phyloP scores from a whole-genome alignment of 2,888 invertebrate genomes.

The Ectropis crepuscularia region DNA sequence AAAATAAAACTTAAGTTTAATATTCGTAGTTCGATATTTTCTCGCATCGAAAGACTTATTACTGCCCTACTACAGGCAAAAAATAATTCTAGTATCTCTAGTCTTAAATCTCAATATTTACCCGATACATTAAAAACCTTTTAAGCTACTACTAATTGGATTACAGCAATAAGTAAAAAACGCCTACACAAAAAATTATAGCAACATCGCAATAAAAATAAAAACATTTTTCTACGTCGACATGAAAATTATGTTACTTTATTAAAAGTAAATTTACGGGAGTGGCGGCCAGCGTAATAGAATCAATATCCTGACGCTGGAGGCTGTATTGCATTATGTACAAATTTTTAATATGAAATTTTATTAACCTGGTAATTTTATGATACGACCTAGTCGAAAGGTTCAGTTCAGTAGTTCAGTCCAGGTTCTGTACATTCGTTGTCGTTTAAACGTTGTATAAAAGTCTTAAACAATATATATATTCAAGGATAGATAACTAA shows the following conservation, averaged over 20 bases:
- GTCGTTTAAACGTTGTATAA: no score
- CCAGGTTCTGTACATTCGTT: no score
- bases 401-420: no score
- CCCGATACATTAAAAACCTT: conserved; percentile 4
- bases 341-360: conserved; percentile 9
- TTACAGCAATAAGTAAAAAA: not conserved
- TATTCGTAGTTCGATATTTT: no score
- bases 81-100: no score
- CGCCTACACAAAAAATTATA: not conserved
- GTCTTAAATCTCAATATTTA: not conserved
- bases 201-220: conserved; percentile 8
- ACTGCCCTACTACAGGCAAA: no score
- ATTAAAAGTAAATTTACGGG: conserved; percentile 30
- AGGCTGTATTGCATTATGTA: conserved; percentile 21
- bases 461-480: no score
- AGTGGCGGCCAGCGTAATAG: conserved; percentile 20
- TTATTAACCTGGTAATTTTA: not conserved
- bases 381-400: not conserved
- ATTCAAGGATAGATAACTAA: no score
- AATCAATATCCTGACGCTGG: conserved; percentile 21
- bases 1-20: no score
- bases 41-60: no score
- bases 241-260: conserved; percentile 15
- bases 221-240: conserved; percentile 7
- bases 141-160: not conserved